Base-by-base conservation (phyloP, 2,797 vertebrate genomes). In the Rhynchotus rufescens region DNA sequence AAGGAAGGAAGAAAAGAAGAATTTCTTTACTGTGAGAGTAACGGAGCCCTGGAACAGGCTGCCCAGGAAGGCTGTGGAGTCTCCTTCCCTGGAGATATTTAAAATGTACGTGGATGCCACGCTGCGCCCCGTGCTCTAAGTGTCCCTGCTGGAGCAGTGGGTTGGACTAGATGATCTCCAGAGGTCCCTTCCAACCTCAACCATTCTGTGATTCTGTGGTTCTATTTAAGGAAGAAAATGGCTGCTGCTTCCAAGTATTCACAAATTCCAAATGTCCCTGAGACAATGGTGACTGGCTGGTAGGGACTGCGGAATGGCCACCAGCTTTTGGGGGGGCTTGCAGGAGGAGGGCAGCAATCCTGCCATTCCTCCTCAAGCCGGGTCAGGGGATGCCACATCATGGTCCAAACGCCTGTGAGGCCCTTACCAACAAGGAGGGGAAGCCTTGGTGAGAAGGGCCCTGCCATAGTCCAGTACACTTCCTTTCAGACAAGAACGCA, bases 381-480 rank as follows among this genome's bases (percentile, higher is more conserved):
- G 61, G 21, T 44, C 6, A 76, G 9, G 20, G 4, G 38, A 49
- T 56, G 1, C 23, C 10, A 56, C 25, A 17, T 32, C 36, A 22
- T 12, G 34, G 34, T 28, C 23, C 36, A 28, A 6, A 21, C 14
- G 38, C 17, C 14, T 23, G 8, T 6, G 16, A 77, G 38, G 26
- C 20, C 21, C 17, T 34, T 34, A 42, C 47, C 21, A 21, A 30
- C 22, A 45, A 16, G 32, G 25, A 10, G 7, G n/a, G 9, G 52
- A 73, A 86, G 20, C 4, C 34, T 20, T 21, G 13, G 21, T 64
- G 44, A 54, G 57, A 84, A 26, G 11, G 12, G 8, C 17, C 26
- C 20, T 71, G 26, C n/a, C 2, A 0, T 13, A 23, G 9, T 23
- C 26, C 77, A 80, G 6, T 4, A 4, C 30, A 40, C 28, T 13